Evolutionary conservation across 1,140 invertebrate genomes (phyloP).

Genomic region (Kradibia gibbosae): DNA sequence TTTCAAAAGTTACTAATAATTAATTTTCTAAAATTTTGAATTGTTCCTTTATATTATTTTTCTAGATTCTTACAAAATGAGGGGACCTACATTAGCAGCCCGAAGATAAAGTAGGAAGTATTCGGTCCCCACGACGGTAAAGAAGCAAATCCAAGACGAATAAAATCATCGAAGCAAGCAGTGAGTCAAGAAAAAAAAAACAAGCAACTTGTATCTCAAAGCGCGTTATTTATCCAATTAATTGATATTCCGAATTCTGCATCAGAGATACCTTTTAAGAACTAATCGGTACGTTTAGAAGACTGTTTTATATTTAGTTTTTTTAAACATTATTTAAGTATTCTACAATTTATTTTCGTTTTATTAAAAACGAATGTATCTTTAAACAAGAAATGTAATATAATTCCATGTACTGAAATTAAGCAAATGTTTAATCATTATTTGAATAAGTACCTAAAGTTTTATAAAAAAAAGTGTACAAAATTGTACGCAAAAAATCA

Average conservation of each 20-base stretch:
- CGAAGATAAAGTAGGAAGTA: conserved; percentile 60
- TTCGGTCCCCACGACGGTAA: conserved; percentile 56
- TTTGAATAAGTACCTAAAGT: no score
- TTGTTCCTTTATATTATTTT: no score
- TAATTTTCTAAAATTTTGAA: no score
- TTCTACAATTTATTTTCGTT: background rate
- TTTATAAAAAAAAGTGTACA: no score
- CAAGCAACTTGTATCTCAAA: conserved; percentile 24
- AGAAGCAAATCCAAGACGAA: conserved; percentile 49
- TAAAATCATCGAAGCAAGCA: conserved; percentile 19
- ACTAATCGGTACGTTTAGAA: background rate
- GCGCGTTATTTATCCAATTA: conserved; percentile 26
- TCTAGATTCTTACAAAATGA: background rate
- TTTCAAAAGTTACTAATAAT: no score
- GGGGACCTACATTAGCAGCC: conserved; percentile 54
- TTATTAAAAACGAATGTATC: no score
- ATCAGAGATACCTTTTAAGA: background rate
- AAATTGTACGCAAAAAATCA: no score
- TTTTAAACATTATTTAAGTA: background rate
- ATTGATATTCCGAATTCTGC: conserved; percentile 17
- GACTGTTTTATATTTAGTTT: no score
- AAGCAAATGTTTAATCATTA: no score
- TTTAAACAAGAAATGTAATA: no score
- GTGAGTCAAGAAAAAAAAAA: background rate
- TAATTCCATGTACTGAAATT: no score